Conservation (phyloP, 2,797 vertebrate genomes). For the Falco peregrinus region DNA sequence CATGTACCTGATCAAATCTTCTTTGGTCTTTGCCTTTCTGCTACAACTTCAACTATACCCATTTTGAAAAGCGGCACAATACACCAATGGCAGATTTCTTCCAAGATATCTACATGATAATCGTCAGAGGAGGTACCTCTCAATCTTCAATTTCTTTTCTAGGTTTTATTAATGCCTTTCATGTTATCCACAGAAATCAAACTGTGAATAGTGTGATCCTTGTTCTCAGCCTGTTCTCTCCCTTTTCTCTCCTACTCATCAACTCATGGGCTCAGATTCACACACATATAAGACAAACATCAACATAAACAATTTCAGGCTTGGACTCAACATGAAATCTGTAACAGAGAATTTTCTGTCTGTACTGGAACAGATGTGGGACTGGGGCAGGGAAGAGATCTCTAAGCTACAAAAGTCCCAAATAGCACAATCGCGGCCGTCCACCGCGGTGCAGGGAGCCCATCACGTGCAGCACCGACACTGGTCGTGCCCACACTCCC, state of each 20-base stretch:
- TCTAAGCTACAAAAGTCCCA: not conserved
- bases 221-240: not conserved
- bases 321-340: not conserved
- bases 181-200: not conserved
- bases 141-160: not conserved
- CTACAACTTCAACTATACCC: not conserved
- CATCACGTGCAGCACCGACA: accelerated
- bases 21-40: not conserved
- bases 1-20: constrained; percentile 20
- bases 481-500: not conserved
- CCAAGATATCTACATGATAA: not conserved
- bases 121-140: not conserved
- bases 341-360: not conserved
- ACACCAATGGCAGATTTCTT: not conserved
- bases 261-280: not conserved
- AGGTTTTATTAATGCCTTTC: not conserved
- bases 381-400: not conserved
- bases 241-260: not conserved
- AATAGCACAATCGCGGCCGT: not conserved
- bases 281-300: not conserved
- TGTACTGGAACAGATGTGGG: not conserved
- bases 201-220: not conserved
- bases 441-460: accelerated
- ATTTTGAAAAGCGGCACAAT: not conserved
- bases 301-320: not conserved